Evolutionary conservation across 2,888 invertebrate genomes (phyloP).

Genomic region (Catocala fraxini): DNA sequence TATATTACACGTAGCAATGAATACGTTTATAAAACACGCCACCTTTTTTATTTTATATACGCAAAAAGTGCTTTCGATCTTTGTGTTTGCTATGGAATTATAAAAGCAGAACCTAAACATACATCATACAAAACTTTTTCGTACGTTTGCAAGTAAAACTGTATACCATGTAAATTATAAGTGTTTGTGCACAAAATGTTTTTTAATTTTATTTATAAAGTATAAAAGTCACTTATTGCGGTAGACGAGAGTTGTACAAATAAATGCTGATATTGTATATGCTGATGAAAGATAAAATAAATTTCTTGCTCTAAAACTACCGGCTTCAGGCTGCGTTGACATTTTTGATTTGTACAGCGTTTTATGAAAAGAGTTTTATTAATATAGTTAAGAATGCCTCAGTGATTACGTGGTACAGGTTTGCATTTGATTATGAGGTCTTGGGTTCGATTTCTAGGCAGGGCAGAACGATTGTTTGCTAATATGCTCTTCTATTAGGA

Average conservation of each 20-base stretch:
- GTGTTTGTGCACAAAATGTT: neutral
- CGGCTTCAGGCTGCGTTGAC: neutral
- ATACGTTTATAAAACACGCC: no score
- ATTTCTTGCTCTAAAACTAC: neutral
- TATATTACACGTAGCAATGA: no score
- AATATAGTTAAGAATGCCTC: no score
- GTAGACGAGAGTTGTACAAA: conserved; percentile 3
- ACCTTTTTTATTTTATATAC: no score
- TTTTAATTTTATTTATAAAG: neutral
- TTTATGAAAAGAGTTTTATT: no score
- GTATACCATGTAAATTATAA: neutral
- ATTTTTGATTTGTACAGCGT: neutral
- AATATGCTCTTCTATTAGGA: no score
- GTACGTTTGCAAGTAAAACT: conserved; percentile 3
- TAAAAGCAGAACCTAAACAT: neutral
- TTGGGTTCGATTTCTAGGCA: no score
- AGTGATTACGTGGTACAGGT: no score
- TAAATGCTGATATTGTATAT: neutral
- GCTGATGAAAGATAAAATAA: neutral
- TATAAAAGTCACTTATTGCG: conserved; percentile 4
- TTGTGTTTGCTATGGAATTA: neutral
- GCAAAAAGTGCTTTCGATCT: no score
- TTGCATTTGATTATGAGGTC: no score
- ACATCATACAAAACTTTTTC: neutral
- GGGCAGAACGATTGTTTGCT: no score